Evolutionary conservation across 1,140 invertebrate genomes (phyloP), one percentile per base, ranked within the genome.

Genomic region (Calosoma granatense): DNA sequence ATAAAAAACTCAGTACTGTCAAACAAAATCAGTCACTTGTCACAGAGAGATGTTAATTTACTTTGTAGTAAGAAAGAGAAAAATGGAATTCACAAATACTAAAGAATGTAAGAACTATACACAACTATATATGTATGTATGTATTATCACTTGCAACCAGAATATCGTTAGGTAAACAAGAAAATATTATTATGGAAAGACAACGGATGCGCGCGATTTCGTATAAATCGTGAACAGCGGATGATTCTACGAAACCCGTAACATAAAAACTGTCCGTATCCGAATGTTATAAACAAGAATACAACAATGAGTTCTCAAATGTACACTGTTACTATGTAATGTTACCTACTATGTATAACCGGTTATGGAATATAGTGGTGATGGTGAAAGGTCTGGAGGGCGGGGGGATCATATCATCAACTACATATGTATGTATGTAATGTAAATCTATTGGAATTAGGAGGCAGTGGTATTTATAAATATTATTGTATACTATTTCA

Each of bases 401-500:
- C n/a, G n/a, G n/a, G n/a, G n/a, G n/a, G n/a, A n/a, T n/a, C n/a
- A n/a, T n/a, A n/a, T n/a, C n/a, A n/a, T n/a, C n/a, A n/a, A n/a
- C n/a, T n/a, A n/a, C n/a, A n/a, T n/a, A n/a, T n/a, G n/a, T n/a
- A n/a, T n/a, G n/a, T n/a, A n/a, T n/a, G n/a, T n/a, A n/a, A n/a
- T n/a, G n/a, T n/a, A n/a, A n/a, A n/a, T n/a, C n/a, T 9, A 36
- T 36, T 47, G 41, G 41, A 47, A 47, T 47, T 9, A 17, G 17
- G 41, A 47, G 41, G 41, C 41, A 47, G 41, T 47, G 41, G 41
- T 47, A 47, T 47, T n/a, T 17, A 47, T 47, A 47, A 47, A 47
- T 47, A 47, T 47, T 47, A 47, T 47, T 47, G 41, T 47, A 47
- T 47, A 47, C 41, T 47, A 47, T 47, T 47, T 47, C 41, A 47